phyloP scores from a whole-genome alignment of 1,140 invertebrate species.

The Bombus soroeensis region DNA sequence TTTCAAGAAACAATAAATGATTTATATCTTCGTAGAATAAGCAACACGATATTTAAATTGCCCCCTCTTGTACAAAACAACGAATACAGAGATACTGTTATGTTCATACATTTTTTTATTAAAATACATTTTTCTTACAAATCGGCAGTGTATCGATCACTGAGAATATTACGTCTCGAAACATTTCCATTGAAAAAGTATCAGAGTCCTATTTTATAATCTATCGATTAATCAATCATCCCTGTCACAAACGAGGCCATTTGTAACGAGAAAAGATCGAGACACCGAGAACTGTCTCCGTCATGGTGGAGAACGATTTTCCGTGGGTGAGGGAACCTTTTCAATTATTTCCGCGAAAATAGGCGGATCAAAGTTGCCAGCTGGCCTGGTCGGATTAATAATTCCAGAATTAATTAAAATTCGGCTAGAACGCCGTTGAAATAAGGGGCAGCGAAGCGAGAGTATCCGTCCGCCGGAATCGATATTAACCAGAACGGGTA shows the following conservation, averaged over 20 bases:
- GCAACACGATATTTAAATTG: no score
- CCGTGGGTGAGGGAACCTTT: slow-evolving; percentile 21
- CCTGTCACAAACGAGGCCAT: neutral
- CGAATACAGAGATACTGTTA: no score
- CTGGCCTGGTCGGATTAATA: slow-evolving; percentile 35
- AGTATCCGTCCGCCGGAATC: slow-evolving; percentile 25
- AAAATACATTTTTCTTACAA: no score
- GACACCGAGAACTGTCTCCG: neutral
- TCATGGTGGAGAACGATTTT: neutral
- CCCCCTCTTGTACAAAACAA: no score
- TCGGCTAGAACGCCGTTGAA: slow-evolving; percentile 25
- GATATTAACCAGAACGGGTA: slow-evolving; percentile 26
- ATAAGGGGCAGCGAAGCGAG: slow-evolving; percentile 43
- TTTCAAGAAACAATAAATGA: no score
- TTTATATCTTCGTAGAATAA: no score
- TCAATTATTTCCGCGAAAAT: slow-evolving; percentile 49
- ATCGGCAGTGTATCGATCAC: no score
- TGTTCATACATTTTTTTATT: no score
- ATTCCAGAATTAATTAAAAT: slow-evolving; percentile 57
- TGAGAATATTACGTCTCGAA: no score
- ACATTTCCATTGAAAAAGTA: no score
- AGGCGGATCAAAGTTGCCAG: slow-evolving; percentile 41
- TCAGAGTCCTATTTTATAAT: neutral
- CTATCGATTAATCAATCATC: neutral
- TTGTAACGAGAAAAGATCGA: neutral